These are phyloP conservation scores for Corythoichthys intestinalis DNA, from an alignment of 2,113 vertebrate genomes.

Conservation along the genomic window DNA sequence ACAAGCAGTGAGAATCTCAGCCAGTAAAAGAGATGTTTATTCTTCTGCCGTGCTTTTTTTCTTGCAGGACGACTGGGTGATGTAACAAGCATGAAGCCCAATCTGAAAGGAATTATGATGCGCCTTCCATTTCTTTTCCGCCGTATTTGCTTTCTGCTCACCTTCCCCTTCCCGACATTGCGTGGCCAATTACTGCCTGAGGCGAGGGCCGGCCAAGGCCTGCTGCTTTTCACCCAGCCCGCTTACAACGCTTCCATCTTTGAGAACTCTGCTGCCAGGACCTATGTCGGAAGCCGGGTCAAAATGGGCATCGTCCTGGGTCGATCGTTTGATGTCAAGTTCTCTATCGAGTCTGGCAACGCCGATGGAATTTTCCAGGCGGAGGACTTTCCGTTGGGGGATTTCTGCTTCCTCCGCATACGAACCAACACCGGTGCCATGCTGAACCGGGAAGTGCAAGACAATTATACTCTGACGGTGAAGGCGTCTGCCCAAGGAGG, in stretches of 20 bases:
- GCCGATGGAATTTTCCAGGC: constrained; percentile 90
- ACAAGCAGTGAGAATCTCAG: constrained; percentile 6
- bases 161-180: constrained; percentile 66
- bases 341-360: constrained; percentile 85
- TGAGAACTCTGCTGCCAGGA: constrained; percentile 90
- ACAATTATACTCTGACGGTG: constrained; percentile 88
- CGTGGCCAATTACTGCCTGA: constrained; percentile 73
- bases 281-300: constrained; percentile 81
- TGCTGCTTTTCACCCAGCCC: constrained; percentile 87
- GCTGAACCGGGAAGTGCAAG: constrained; percentile 92
- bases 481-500: constrained; percentile 85
- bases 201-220: constrained; percentile 57
- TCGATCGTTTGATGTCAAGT: constrained; percentile 84
- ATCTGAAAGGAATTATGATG: constrained; percentile 74
- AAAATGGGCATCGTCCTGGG: constrained; percentile 89
- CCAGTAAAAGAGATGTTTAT: constrained; percentile 40
- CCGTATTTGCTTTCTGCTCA: constrained; percentile 63
- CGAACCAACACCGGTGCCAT: constrained; percentile 88
- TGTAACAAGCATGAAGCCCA: constrained; percentile 83
- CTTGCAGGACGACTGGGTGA: constrained; percentile 79
- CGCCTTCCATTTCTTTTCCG: constrained; percentile 49
- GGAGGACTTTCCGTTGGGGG: constrained; percentile 87
- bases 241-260: constrained; percentile 87
- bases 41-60: constrained; percentile 37
- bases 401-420: constrained; percentile 95